phyloP scores from a whole-genome alignment of 2,888 invertebrate genomes.

The Pasiphila rectangulata region DNA sequence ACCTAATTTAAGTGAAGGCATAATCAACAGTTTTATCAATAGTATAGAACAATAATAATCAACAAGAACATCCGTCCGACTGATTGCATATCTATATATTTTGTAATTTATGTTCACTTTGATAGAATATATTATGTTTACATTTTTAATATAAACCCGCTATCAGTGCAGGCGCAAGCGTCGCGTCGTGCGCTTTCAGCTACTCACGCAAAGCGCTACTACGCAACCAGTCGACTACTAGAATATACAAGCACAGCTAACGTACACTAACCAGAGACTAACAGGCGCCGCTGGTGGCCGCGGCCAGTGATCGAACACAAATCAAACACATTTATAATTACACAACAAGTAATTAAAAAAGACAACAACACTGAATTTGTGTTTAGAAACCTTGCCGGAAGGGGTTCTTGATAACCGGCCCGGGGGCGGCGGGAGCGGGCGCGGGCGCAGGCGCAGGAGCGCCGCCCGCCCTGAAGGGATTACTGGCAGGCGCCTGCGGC shows the following conservation, averaged over 20 bases:
- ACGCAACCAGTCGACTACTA: conserved; percentile 20
- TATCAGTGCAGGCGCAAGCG: background rate
- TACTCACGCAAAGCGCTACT: conserved; percentile 12
- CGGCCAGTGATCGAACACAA: conserved; percentile 78
- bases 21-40: conserved; percentile 52
- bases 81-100: conserved; percentile 18
- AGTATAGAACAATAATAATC: conserved; percentile 56
- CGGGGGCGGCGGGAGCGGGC: conserved; percentile 59
- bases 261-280: conserved; percentile 66
- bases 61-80: conserved; percentile 52
- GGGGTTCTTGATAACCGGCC: conserved; percentile 84
- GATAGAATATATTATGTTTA: background rate
- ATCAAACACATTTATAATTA: conserved; percentile 74
- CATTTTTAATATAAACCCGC: background rate
- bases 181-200: conserved; percentile 9
- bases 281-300: conserved; percentile 54
- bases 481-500: conserved; percentile 64
- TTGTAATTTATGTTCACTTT: conserved; percentile 1
- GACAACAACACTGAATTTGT: conserved; percentile 70
- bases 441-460: conserved; percentile 44
- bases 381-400: conserved; percentile 90
- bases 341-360: conserved; percentile 77
- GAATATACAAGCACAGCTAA: conserved; percentile 60
- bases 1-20: conserved; percentile 47
- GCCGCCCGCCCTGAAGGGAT: conserved; percentile 62